Conservation (phyloP, 2,888 invertebrate genomes). For the Nephrotoma guestfalica region DNA sequence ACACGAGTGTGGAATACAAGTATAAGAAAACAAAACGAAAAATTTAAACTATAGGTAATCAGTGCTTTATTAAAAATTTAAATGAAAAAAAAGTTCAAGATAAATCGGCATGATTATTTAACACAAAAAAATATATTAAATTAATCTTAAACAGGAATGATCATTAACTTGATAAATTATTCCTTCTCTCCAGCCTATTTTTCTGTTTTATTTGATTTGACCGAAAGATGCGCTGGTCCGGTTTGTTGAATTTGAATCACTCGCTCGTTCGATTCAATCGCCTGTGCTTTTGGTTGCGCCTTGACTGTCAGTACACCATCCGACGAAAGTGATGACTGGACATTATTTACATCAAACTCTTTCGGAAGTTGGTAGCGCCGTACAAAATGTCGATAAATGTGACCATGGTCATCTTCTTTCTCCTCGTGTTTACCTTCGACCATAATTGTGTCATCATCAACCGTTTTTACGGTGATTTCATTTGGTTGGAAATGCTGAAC, state of each 20-base stretch:
- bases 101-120: no score
- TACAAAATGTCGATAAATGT: slow-evolving; percentile 64
- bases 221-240: slow-evolving; percentile 39
- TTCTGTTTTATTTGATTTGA: slow-evolving; percentile 30
- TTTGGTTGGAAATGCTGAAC: slow-evolving; percentile 55
- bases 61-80: no score
- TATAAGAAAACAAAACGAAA: no score
- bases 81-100: no score
- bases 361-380: slow-evolving; percentile 54
- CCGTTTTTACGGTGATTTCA: slow-evolving; percentile 54
- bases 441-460: slow-evolving; percentile 40
- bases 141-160: no score
- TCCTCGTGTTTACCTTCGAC: slow-evolving; percentile 60
- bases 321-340: slow-evolving; percentile 62
- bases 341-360: slow-evolving; percentile 51
- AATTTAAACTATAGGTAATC: no score
- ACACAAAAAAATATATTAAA: no score
- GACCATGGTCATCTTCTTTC: slow-evolving; percentile 55
- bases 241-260: slow-evolving; percentile 38
- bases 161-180: no score
- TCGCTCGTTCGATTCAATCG: slow-evolving; percentile 27
- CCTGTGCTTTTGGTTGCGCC: slow-evolving; percentile 37
- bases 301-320: slow-evolving; percentile 67
- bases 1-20: no score
- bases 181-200: background rate